Percentiles rank a stretch among this genome's conserved stretches.
phyloP scores from a whole-genome alignment of 2,797 vertebrate species.

The Arctocebus calabarensis region DNA sequence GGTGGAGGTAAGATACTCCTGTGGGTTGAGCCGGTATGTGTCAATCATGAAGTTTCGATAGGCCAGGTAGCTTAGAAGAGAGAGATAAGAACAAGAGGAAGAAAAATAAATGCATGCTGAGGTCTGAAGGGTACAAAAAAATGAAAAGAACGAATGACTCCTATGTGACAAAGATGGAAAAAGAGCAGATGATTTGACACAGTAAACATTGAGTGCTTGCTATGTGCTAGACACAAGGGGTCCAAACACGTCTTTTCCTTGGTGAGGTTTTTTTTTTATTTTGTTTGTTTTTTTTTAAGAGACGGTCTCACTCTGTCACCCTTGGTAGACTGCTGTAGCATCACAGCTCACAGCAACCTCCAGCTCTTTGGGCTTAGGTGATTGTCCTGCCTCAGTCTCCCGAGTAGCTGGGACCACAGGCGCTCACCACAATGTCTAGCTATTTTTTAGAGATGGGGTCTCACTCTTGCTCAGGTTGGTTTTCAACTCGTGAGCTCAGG shows the following conservation, averaged over 20 bases:
- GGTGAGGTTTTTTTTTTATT: background rate
- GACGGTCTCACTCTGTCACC: background rate
- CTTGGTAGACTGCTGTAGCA: background rate
- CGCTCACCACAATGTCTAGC: no score
- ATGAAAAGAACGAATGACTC: background rate
- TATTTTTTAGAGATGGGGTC: no score
- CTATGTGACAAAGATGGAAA: background rate
- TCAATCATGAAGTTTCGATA: constrained; percentile 99
- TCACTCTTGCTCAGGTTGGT: no score
- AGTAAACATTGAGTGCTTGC: background rate
- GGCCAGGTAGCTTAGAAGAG: constrained; percentile 92
- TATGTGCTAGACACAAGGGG: background rate
- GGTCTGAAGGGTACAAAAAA: background rate
- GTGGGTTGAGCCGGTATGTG: constrained; percentile 97
- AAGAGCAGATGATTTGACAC: background rate
- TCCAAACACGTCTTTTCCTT: background rate
- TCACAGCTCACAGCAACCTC: background rate
- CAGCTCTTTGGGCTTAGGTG: background rate
- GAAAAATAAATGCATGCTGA: constrained; percentile 4
- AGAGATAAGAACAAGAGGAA: background rate
- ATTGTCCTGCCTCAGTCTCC: background rate
- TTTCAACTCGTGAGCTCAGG: no score
- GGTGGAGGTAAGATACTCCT: constrained; percentile 97
- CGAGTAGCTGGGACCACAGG: background rate
- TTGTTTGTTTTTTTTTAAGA: background rate